These are phyloP conservation scores for Saxidomus purpurata DNA, from an alignment of 1,140 invertebrate genomes.

Conservation along the genomic window DNA sequence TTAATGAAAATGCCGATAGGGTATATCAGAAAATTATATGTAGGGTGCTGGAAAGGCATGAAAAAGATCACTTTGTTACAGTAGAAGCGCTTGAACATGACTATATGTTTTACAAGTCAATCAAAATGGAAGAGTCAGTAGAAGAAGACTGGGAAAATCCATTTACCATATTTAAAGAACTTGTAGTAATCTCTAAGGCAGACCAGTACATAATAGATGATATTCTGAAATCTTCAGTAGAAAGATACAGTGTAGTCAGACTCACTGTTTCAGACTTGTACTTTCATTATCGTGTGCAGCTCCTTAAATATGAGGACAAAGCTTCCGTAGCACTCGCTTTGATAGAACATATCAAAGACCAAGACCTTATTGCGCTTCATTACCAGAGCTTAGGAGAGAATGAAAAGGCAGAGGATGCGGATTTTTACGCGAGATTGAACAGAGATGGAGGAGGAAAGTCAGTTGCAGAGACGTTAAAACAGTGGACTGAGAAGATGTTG, in stretches of 20 bases:
- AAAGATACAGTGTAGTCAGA: background rate
- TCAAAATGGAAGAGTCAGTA: background rate
- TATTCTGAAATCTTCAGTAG: background rate
- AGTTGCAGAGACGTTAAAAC: background rate
- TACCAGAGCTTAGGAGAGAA: background rate
- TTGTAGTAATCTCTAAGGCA: background rate
- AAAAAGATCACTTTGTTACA: background rate
- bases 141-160: background rate
- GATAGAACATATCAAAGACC: background rate
- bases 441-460: background rate
- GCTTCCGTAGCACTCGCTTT: background rate
- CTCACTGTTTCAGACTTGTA: background rate
- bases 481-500: constrained; percentile 6
- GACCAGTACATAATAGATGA: background rate
- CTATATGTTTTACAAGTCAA: background rate
- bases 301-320: background rate
- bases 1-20: background rate
- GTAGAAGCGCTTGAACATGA: background rate
- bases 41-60: background rate
- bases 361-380: background rate
- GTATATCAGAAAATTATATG: background rate
- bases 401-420: background rate
- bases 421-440: background rate
- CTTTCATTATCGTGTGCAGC: background rate
- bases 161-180: background rate